Percentiles rank a stretch among this genome's conserved stretches.
Conservation (phyloP, 2,113 vertebrate species). For the Epinephelus lanceolatus region DNA sequence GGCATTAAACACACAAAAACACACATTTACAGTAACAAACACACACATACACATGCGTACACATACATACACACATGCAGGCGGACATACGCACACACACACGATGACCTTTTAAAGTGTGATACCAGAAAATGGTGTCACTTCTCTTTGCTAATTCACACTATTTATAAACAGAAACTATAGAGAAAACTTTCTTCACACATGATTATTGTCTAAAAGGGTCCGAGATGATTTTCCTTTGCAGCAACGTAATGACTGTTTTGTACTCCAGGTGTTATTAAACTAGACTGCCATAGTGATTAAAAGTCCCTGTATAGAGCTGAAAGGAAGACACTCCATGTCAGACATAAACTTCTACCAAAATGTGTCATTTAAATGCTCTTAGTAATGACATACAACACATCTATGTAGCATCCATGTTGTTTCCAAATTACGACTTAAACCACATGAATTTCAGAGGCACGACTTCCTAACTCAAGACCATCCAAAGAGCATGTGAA, state of each 20-base stretch:
- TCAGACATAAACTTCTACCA: neutral
- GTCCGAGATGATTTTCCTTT: neutral
- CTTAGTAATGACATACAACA: too few relatives aligned
- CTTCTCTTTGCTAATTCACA: constrained; percentile 19
- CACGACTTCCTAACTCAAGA: too few relatives aligned
- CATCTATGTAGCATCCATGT: too few relatives aligned
- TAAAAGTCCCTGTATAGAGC: neutral
- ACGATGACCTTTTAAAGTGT: constrained; percentile 60
- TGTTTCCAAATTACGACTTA: too few relatives aligned
- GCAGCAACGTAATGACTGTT: neutral
- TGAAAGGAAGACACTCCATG: neutral
- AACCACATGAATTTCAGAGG: too few relatives aligned
- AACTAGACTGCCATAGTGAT: neutral
- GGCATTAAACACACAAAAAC: neutral
- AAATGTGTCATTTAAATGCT: too few relatives aligned
- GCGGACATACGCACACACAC: neutral
- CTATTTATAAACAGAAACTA: constrained; percentile 16
- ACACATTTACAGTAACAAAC: too few relatives aligned
- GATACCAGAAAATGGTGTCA: neutral
- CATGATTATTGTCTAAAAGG: neutral
- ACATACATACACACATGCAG: neutral
- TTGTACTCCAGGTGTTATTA: neutral
- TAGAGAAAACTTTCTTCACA: neutral
- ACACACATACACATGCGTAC: neutral
- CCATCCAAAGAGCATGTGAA: too few relatives aligned